Percentiles rank a stretch among this genome's conserved stretches.
Conservation (phyloP, 2,888 invertebrate genomes). For the Euzophera pinguis region DNA sequence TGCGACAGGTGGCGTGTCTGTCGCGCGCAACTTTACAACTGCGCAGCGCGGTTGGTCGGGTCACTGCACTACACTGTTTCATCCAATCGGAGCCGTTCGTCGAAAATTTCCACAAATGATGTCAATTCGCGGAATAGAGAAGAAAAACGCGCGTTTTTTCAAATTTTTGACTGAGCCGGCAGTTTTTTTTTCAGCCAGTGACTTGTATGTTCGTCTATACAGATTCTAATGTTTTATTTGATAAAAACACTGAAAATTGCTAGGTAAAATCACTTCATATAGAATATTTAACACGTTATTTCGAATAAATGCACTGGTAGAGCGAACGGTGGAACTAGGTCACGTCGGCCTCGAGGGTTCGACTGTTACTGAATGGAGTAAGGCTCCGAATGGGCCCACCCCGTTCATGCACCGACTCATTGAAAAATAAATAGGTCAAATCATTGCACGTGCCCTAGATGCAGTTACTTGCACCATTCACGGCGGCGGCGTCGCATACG, state of each 20-base stretch:
- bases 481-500: conserved; percentile 48
- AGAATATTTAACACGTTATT: conserved; percentile 17
- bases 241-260: conserved; percentile 8
- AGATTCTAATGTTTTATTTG: background rate
- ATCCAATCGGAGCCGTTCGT: conserved; percentile 46
- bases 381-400: conserved; percentile 63
- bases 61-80: conserved; percentile 28
- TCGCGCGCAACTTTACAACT: conserved; percentile 47
- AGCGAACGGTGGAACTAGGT: conserved; percentile 53
- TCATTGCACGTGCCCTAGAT: conserved; percentile 72
- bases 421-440: conserved; percentile 79
- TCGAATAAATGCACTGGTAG: conserved; percentile 17
- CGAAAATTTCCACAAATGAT: conserved; percentile 43
- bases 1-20: conserved; percentile 72
- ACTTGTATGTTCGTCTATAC: conserved; percentile 12
- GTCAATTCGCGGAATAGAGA: conserved; percentile 32
- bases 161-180: conserved; percentile 29
- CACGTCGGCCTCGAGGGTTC: conserved; percentile 64
- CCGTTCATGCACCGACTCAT: conserved; percentile 74
- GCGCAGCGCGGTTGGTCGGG: conserved; percentile 43
- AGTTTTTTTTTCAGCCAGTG: conserved; percentile 27
- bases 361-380: conserved; percentile 72
- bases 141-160: conserved; percentile 47
- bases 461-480: conserved; percentile 67
- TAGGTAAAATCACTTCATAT: conserved; percentile 12